A percentile compares a stretch with the other conserved stretches of the same genome.
These are phyloP conservation scores for Pteronotus mesoamericanus DNA, from an alignment of 2,797 vertebrate genomes.

Conservation along the genomic window DNA sequence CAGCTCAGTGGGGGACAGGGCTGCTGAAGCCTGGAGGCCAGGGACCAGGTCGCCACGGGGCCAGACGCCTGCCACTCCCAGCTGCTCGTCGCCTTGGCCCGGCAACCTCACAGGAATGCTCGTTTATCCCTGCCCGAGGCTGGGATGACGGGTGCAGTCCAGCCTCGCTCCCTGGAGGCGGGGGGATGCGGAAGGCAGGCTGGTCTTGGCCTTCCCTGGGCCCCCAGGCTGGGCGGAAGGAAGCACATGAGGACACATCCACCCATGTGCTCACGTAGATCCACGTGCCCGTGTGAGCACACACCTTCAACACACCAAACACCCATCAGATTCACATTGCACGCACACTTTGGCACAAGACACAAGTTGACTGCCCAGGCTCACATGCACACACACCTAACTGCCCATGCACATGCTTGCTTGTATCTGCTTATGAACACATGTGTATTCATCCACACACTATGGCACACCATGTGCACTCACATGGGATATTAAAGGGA, in stretches of 20 bases:
- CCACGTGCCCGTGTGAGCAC: not conserved
- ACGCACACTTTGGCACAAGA: rapidly evolving
- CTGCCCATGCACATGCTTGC: not conserved
- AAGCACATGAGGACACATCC: not conserved
- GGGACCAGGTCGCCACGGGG: not conserved
- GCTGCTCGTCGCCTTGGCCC: not conserved
- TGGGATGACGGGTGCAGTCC: not conserved
- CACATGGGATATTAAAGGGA: not conserved
- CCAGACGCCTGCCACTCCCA: not conserved
- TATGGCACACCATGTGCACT: not conserved
- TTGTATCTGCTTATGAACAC: not conserved
- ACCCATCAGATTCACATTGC: not conserved
- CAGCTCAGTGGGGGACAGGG: not conserved
- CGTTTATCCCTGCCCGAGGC: slow-evolving; percentile 7
- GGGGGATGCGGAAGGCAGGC: not conserved
- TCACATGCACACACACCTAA: not conserved
- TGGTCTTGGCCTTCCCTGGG: not conserved
- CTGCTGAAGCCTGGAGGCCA: not conserved
- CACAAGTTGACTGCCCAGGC: not conserved
- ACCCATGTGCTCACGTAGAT: not conserved
- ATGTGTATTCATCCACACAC: not conserved
- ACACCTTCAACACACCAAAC: not conserved
- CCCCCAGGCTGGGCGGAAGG: not conserved
- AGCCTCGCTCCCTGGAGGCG: not conserved
- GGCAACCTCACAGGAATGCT: not conserved